Conservation (phyloP, 2,797 vertebrate species). For the Delichon dasypus region DNA sequence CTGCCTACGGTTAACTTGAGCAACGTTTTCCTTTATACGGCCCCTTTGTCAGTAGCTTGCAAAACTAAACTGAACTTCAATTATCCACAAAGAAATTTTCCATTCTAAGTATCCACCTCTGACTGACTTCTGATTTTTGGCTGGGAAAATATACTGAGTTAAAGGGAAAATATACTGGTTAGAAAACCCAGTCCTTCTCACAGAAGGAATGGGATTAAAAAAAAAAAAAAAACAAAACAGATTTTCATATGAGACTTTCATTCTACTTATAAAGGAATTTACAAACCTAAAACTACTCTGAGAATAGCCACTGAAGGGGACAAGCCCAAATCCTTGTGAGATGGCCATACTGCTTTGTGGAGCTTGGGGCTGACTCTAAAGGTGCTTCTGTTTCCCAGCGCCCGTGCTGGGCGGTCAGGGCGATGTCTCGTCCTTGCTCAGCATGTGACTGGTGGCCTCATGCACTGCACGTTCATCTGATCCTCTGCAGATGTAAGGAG, state of each 20-base stretch:
- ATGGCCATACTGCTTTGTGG: neutral
- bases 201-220: neutral
- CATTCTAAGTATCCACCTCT: neutral
- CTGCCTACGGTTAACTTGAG: accelerated
- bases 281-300: neutral
- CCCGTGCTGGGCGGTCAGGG: neutral
- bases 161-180: neutral
- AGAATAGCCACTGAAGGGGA: neutral
- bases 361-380: neutral
- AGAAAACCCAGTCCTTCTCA: accelerated
- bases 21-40: accelerated
- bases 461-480: neutral
- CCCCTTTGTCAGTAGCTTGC: neutral
- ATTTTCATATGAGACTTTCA: neutral
- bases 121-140: neutral
- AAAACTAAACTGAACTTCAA: neutral
- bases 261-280: neutral
- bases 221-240: neutral
- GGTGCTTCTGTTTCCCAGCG: accelerated
- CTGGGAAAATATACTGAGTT: neutral
- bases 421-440: accelerated
- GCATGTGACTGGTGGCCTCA: neutral
- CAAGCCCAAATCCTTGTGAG: neutral
- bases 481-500: neutral
- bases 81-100: neutral